Conservation (phyloP, 2,797 vertebrate species). For the Phoxinus dragarum region DNA sequence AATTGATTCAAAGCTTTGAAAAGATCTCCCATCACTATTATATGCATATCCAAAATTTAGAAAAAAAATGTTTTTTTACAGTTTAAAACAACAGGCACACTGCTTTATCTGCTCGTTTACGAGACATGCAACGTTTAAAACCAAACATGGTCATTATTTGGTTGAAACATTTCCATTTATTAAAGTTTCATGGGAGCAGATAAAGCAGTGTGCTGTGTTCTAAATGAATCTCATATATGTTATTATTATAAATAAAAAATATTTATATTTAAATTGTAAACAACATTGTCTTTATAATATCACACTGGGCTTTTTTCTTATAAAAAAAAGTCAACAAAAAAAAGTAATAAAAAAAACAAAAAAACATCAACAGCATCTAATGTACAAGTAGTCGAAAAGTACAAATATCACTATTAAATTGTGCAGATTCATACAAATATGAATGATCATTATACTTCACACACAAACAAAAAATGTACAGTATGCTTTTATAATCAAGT, state of each 20-base stretch:
- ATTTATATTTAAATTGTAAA: not conserved
- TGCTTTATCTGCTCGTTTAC: too few relatives aligned
- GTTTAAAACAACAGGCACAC: too few relatives aligned
- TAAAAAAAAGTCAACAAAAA: too few relatives aligned
- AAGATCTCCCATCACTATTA: not conserved
- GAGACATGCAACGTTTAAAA: too few relatives aligned
- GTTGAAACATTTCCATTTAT: too few relatives aligned
- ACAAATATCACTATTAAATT: not conserved
- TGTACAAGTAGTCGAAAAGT: not conserved
- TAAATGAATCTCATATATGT: too few relatives aligned
- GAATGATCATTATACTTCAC: not conserved
- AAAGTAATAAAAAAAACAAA: too few relatives aligned
- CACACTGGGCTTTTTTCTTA: not conserved
- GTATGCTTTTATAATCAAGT: conserved; percentile 5
- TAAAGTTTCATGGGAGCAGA: too few relatives aligned
- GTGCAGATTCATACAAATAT: not conserved
- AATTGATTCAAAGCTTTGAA: not conserved
- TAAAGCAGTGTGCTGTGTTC: too few relatives aligned
- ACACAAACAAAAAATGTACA: not conserved
- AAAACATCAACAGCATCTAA: not conserved
- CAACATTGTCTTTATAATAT: not conserved
- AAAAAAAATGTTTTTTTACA: too few relatives aligned
- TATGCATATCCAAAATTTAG: not conserved
- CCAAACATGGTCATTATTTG: too few relatives aligned
- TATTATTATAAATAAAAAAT: too few relatives aligned